These are phyloP conservation scores for Urophycis tenuis DNA, from an alignment of 2,797 vertebrate genomes.

Conservation along the genomic window DNA sequence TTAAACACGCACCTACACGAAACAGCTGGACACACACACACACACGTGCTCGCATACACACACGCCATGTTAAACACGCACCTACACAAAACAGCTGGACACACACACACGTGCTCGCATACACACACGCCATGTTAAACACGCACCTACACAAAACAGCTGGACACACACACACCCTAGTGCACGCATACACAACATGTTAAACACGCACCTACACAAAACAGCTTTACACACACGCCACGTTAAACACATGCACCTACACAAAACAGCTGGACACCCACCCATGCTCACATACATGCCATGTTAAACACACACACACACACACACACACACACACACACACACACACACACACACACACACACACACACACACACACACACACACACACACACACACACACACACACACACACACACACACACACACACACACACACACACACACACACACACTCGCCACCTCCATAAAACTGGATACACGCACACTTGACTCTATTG, in stretches of 20 bases:
- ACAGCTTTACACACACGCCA: slow-evolving; percentile 8
- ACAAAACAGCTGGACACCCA: too few species aligned
- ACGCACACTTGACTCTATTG: slow-evolving; percentile 18
- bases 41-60: neutral
- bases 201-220: slow-evolving; percentile 7
- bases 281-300: neutral
- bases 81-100: neutral
- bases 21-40: too few species aligned
- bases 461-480: too few species aligned
- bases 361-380: slow-evolving; percentile 3
- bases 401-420: too few species aligned
- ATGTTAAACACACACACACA: neutral
- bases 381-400: neutral
- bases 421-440: slow-evolving; percentile 5
- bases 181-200: neutral
- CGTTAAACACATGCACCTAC: too few species aligned
- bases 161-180: neutral
- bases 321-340: slow-evolving; percentile 3
- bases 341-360: neutral
- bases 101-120: neutral
- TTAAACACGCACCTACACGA: too few species aligned
- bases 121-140: slow-evolving; percentile 3
- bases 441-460: slow-evolving; percentile 4
- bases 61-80: neutral
- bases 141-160: neutral